Conservation (phyloP, 1,140 invertebrate genomes). For the Pemphigus obesinymphae region DNA sequence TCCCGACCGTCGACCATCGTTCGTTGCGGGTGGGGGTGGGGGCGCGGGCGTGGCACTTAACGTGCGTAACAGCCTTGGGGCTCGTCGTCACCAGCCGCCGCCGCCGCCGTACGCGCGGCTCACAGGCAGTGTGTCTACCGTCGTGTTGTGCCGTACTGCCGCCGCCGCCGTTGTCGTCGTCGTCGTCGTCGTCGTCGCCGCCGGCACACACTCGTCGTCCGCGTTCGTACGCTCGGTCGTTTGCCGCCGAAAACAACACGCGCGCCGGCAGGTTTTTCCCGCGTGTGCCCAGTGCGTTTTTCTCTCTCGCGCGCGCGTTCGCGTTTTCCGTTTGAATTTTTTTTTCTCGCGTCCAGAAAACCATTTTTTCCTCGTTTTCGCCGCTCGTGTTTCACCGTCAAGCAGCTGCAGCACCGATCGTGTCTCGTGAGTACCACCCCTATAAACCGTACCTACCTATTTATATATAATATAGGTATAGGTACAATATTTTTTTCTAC, state of each 20-base stretch:
- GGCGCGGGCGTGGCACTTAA: slow-evolving; percentile 38
- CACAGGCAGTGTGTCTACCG: not conserved
- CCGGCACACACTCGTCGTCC: not conserved
- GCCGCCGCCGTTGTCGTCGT: not conserved
- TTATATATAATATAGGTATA: too few relatives aligned
- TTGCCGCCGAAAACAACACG: slow-evolving; percentile 15
- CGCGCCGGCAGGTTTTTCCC: not conserved
- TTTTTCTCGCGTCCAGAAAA: not conserved
- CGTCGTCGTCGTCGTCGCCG: too few relatives aligned
- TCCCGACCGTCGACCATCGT: not conserved
- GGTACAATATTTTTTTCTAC: too few relatives aligned
- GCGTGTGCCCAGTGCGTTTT: not conserved
- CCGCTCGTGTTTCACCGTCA: not conserved
- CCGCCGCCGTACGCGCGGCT: not conserved
- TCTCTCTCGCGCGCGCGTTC: too few relatives aligned
- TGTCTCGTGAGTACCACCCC: too few relatives aligned
- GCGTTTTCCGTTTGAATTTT: not conserved
- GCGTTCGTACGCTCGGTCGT: not conserved
- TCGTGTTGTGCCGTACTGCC: not conserved
- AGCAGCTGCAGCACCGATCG: too few relatives aligned
- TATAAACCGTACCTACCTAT: too few relatives aligned
- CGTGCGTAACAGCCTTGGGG: slow-evolving; percentile 32
- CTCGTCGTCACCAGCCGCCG: not conserved
- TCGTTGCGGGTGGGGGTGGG: not conserved
- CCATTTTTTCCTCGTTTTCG: not conserved